Conservation (phyloP, 1,140 invertebrate species). For the Conus betulinus region DNA sequence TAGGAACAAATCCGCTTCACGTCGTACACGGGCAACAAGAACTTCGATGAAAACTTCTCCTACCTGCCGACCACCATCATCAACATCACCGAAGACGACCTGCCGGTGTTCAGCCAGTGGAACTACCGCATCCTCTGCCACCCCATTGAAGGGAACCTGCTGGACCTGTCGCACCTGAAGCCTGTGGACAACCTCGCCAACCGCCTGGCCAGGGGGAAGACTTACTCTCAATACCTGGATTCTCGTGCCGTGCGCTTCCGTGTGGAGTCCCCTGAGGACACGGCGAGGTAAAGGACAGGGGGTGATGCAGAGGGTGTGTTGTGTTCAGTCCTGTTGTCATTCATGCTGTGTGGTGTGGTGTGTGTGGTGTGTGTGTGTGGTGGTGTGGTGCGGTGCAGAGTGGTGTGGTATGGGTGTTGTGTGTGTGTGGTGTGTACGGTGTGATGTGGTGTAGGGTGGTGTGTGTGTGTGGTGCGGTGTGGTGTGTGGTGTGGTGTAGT, state of each 20-base stretch:
- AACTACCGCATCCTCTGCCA: conserved; percentile 69
- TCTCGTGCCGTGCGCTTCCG: conserved; percentile 46
- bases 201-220: conserved; percentile 34
- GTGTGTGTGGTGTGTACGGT: no score
- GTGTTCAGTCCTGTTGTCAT: no score
- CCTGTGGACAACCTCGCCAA: conserved; percentile 32
- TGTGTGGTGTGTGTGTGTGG: no score
- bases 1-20: conserved; percentile 56
- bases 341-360: no score
- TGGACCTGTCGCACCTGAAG: conserved; percentile 33
- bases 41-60: conserved; percentile 51
- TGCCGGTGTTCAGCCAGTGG: conserved; percentile 61
- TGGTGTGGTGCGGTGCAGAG: no score
- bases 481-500: no score
- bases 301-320: no score
- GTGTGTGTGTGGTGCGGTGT: no score
- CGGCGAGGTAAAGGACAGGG: no score
- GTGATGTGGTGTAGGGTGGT: no score
- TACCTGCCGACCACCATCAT: conserved; percentile 58
- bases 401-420: no score
- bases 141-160: conserved; percentile 46
- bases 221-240: conserved; percentile 27
- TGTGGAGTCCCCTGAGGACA: conserved; percentile 9
- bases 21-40: conserved; percentile 55
- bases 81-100: conserved; percentile 46